Conservation (phyloP, 2,113 vertebrate genomes). For the Clarias batrachus region DNA sequence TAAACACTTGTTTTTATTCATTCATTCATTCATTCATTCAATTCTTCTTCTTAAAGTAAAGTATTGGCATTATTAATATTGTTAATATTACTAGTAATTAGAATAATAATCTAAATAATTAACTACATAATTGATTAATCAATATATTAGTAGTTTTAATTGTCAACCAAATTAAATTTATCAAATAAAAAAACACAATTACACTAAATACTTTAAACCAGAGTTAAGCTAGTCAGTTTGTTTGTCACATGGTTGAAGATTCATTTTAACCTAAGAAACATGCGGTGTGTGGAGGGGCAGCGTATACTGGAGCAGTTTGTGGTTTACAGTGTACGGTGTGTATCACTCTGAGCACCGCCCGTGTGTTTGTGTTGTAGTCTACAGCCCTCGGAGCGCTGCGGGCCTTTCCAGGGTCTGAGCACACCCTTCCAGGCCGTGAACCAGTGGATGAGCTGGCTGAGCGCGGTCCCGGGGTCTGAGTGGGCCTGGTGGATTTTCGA, state of each 20-base stretch:
- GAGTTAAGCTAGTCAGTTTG: background rate
- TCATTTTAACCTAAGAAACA: too few species aligned
- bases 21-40: background rate
- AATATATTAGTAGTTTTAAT: too few species aligned
- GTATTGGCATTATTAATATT: too few species aligned
- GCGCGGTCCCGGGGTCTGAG: slow-evolving; percentile 43
- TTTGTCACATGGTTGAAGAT: background rate
- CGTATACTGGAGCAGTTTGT: background rate
- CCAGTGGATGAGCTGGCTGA: slow-evolving; percentile 74
- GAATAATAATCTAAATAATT: too few species aligned
- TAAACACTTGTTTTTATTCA: background rate
- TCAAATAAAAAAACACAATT: background rate
- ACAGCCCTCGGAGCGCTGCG: slow-evolving; percentile 83
- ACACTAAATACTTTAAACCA: too few species aligned
- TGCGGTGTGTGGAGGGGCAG: too few species aligned
- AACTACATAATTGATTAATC: too few species aligned
- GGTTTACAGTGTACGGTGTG: background rate
- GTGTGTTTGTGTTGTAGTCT: slow-evolving; percentile 64
- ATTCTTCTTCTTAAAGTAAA: background rate
- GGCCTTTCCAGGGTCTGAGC: slow-evolving; percentile 83
- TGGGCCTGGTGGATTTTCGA: slow-evolving; percentile 87
- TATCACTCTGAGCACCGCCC: background rate
- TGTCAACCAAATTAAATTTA: background rate
- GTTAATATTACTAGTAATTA: too few species aligned
- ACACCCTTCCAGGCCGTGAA: slow-evolving; percentile 74